Evolutionary conservation across 2,888 invertebrate genomes (phyloP).

Genomic region (Muscina levida): DNA sequence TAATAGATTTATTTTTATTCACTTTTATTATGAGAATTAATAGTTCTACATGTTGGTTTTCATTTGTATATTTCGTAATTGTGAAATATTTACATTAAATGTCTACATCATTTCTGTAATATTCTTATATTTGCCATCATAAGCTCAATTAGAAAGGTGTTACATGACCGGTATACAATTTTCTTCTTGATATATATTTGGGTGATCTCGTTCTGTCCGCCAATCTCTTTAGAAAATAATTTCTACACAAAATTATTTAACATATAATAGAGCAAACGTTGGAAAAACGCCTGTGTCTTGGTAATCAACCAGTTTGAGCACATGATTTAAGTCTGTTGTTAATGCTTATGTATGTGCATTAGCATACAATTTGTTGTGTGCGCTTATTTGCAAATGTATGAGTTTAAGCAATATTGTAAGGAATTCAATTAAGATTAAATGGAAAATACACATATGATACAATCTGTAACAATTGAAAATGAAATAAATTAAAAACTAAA

Average conservation of each 20-base stretch:
- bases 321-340: neutral
- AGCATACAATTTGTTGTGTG: neutral
- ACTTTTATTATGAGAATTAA: too few species aligned
- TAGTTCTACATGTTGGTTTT: too few species aligned
- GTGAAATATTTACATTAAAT: slow-evolving; percentile 6
- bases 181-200: neutral
- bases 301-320: slow-evolving; percentile 1
- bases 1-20: too few species aligned
- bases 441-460: neutral
- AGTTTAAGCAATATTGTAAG: neutral
- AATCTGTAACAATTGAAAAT: too few species aligned
- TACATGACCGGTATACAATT: neutral
- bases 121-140: too few species aligned
- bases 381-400: neutral
- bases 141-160: slow-evolving; percentile 7
- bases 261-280: slow-evolving; percentile 11
- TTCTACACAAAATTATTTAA: slow-evolving; percentile 5
- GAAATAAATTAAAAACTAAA: too few species aligned
- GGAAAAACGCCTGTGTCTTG: neutral
- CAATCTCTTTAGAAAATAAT: neutral
- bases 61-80: neutral
- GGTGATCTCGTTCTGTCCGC: slow-evolving; percentile 3
- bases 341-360: too few species aligned
- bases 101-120: neutral
- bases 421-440: slow-evolving; percentile 2